phyloP scores from a whole-genome alignment of 2,888 invertebrate genomes.

The Globia sparganii region DNA sequence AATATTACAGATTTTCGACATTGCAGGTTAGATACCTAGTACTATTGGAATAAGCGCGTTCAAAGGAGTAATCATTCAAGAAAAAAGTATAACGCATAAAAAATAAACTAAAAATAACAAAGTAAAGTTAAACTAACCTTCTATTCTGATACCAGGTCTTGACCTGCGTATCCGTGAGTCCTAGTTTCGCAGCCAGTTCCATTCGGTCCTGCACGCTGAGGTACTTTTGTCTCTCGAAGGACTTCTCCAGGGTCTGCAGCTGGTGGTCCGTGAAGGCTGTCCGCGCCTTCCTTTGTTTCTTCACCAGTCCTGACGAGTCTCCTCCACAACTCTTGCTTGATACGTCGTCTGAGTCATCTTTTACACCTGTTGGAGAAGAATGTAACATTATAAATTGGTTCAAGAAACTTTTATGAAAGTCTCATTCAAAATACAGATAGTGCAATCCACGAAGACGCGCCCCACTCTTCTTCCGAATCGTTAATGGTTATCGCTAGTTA shows the following conservation, averaged over 20 bases:
- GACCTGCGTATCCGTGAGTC: constrained; percentile 99
- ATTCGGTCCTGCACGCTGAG: constrained; percentile 99
- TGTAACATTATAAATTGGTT: not conserved
- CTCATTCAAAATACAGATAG: not conserved
- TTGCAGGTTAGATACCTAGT: not conserved
- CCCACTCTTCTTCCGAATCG: too few relatives aligned
- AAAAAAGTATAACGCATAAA: not conserved
- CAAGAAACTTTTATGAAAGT: not conserved
- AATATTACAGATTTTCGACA: not conserved
- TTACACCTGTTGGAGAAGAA: constrained; percentile 92
- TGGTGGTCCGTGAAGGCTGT: constrained; percentile 99
- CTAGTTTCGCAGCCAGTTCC: constrained; percentile 98
- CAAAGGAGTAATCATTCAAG: not conserved
- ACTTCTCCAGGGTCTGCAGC: constrained; percentile 98
- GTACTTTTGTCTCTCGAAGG: constrained; percentile 99
- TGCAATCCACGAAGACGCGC: too few relatives aligned
- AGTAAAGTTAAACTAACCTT: constrained; percentile 92
- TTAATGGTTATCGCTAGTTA: too few relatives aligned
- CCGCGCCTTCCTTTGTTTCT: constrained; percentile 98
- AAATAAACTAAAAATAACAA: not conserved
- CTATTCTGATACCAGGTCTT: constrained; percentile 99
- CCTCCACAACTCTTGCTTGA: constrained; percentile 89
- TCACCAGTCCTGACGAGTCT: constrained; percentile 91
- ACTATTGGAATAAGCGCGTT: not conserved
- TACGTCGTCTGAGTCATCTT: constrained; percentile 95